Evolutionary conservation across 2,797 vertebrate species (phyloP).

Genomic region (Peromyscus aztecus): DNA sequence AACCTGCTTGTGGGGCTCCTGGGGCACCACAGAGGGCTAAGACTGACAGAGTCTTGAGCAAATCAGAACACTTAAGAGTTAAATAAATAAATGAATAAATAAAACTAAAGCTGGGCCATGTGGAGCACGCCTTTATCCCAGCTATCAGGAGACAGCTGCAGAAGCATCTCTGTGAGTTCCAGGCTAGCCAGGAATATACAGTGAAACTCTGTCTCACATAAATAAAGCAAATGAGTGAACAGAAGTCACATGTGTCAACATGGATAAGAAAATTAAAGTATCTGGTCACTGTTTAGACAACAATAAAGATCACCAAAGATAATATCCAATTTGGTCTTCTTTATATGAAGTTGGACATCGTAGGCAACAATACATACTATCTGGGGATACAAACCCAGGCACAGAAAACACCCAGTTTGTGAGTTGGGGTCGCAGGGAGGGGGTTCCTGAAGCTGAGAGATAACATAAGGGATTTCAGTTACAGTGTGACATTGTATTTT

Average conservation of each 20-base stretch:
- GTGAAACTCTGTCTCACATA: not conserved
- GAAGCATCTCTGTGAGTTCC: not conserved
- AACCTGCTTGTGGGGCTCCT: too few species aligned
- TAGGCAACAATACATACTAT: not conserved
- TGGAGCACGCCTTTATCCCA: not conserved
- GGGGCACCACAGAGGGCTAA: not conserved
- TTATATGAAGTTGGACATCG: not conserved
- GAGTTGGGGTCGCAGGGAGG: not conserved
- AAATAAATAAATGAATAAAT: not conserved
- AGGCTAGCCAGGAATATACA: not conserved
- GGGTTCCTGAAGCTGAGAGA: accelerated
- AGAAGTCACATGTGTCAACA: not conserved
- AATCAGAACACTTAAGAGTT: not conserved
- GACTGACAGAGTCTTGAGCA: not conserved
- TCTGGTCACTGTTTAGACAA: not conserved
- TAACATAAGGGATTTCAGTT: not conserved
- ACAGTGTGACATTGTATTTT: not conserved
- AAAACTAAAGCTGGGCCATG: not conserved
- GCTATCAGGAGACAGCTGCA: not conserved
- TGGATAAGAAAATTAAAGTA: not conserved
- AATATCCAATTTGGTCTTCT: not conserved
- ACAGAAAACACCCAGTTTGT: not conserved
- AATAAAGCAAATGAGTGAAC: not conserved
- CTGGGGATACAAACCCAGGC: not conserved
- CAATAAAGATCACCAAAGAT: not conserved